Evolutionary conservation across 2,888 invertebrate genomes (phyloP), one percentile per base, ranked within the genome.

Genomic region (Yponomeuta plumbellus): DNA sequence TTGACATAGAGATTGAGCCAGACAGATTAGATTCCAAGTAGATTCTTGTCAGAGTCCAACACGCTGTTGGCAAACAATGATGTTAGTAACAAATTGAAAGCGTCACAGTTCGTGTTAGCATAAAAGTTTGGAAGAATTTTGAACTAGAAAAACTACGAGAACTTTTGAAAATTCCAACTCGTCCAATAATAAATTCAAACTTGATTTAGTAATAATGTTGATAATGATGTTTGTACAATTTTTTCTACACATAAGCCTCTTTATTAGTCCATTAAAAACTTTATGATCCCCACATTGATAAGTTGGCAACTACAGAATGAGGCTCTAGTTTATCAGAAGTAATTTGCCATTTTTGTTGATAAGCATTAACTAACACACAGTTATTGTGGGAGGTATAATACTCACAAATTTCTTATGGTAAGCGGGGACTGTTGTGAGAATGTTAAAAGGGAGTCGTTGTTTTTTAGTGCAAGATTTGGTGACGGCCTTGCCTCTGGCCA

Each of bases 391-490:
- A 65, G 26, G 34, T n/a, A 57, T 65, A 26, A n/a, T 65, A 21
- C 57, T 63, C 63, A 63, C 20, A 44, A 63, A 22, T 65, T 8
- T 23, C 22, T 20, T 52, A 56, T 64, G 34, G 52, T 57, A 26
- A 57, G 21, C 57, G 26, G 65, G 64, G 63, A n/a, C 65, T 70
- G 66, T 72, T 73, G 69, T 74, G 67, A 72, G 73, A 71, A 88
- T 91, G 90, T 88, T 90, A 87, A 91, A 89, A 80, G 83, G 83
- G 78, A 85, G 89, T 86, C 84, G 85, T 91, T 89, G 83, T 90
- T 91, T 91, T 91, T 90, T 91, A 90, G 91, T 90, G 91, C 90
- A 91, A 90, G 91, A 91, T 85, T 84, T 91, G 91, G 92, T 92
- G 91, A 91, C 91, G 79, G 91, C 91, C 81, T 91, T 92, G 88